phyloP scores from a whole-genome alignment of 2,797 vertebrate genomes.

The Craterocephalus amniculus region DNA sequence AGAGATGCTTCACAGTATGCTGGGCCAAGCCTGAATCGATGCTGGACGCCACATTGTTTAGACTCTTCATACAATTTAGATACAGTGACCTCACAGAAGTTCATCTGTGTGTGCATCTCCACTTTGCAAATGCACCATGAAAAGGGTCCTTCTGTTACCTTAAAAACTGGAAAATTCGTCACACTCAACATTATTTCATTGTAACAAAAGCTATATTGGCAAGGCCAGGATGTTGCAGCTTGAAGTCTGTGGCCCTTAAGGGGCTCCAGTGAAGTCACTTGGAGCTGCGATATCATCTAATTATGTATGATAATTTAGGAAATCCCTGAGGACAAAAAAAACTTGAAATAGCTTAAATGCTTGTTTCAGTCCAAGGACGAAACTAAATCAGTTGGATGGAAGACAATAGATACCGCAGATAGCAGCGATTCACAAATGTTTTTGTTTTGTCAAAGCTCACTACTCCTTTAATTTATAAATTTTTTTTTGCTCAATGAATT shows the following conservation, averaged over 20 bases:
- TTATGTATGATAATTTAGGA: slow-evolving; percentile 47
- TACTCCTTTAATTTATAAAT: background rate
- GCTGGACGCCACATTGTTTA: slow-evolving; percentile 3
- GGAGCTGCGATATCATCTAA: slow-evolving; percentile 45
- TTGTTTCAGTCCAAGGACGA: slow-evolving; percentile 22
- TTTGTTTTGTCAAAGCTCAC: background rate
- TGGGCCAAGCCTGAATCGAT: background rate
- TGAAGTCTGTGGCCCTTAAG: slow-evolving; percentile 17
- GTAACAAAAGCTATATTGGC: slow-evolving; percentile 42
- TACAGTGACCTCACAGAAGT: background rate
- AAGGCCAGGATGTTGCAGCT: slow-evolving; percentile 29
- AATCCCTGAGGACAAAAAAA: slow-evolving; percentile 34
- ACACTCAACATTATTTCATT: slow-evolving; percentile 13
- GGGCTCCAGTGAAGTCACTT: slow-evolving; percentile 28
- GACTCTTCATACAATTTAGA: background rate
- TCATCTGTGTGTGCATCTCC: slow-evolving; percentile 1
- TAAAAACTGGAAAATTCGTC: slow-evolving; percentile 19
- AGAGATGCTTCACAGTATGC: background rate
- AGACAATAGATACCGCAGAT: background rate
- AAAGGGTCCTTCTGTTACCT: slow-evolving; percentile 23
- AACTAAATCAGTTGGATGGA: background rate
- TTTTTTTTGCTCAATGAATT: background rate
- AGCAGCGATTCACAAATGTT: background rate
- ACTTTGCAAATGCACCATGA: slow-evolving; percentile 24
- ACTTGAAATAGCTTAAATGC: slow-evolving; percentile 6